Evolutionary conservation across 1,140 invertebrate species (phyloP), one percentile per base, ranked within the genome.

Genomic region (Lepidurus couesii): DNA sequence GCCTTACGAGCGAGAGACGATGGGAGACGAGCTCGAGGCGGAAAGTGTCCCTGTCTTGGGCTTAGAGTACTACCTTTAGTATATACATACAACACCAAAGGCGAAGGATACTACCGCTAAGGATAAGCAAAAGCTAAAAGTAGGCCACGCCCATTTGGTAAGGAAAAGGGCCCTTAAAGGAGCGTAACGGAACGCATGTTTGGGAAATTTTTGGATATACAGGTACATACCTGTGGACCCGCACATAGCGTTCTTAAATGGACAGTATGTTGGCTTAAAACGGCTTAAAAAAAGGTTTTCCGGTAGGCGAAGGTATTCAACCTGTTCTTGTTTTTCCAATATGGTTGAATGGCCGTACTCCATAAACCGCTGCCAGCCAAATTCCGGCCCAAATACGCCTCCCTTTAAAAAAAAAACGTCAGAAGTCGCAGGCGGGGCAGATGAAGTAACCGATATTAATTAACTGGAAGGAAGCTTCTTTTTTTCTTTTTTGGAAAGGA

Each of bases 1-100:
- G 21, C 53, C 16, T 65, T 65, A 21, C 16, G 13, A 13, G 47
- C 13, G 11, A 65, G 21, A 65, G 13, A 21, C 8, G 53, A 65
- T n/a, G 53, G n/a, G n/a, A 65, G 53, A 65, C 53, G 53, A 65
- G 53, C 53, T 65, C n/a, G 53, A 65, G 53, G 53, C 53, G 53
- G 53, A 65, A 65, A 65, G 53, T 65, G 53, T 65, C 53, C 53
- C 53, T 65, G 53, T 65, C 53, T 13, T 65, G 53, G 53, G 53
- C 53, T 34, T 0, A 34, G 34, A 34, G 34, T 34, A 34, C 34
- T 4, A 34, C 2, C 34, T 65, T 65, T 21, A 16, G 53, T 65
- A 47, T 47, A 65, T 21, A 3, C 34, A 34, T 34, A 34, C 34
- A 34, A 11, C 53, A 65, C 53, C 53, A 65, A 65, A 9, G 53